phyloP scores from a whole-genome alignment of 2,888 invertebrate species.

The Buathra laborator region DNA sequence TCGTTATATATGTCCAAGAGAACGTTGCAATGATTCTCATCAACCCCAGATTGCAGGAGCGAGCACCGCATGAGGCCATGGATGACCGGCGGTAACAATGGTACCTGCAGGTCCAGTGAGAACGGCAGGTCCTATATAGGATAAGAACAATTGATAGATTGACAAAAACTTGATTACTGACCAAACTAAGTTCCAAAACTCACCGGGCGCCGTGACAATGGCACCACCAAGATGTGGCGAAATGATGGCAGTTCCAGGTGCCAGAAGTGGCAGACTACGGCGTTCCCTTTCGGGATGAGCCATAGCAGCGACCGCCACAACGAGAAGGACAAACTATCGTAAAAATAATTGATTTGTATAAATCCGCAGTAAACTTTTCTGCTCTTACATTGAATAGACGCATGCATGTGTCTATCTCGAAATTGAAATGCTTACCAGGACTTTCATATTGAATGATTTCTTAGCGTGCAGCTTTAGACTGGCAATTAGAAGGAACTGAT shows the following conservation, averaged over 20 bases:
- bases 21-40: background rate
- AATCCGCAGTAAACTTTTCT: background rate
- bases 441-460: conserved; percentile 73
- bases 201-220: conserved; percentile 62
- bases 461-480: conserved; percentile 50
- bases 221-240: conserved; percentile 53
- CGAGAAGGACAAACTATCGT: conserved; percentile 62
- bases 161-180: background rate
- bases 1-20: background rate
- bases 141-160: background rate
- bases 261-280: conserved; percentile 69
- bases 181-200: background rate
- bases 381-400: background rate
- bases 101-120: conserved; percentile 60
- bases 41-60: conserved; percentile 56
- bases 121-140: conserved; percentile 54
- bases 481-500: conserved; percentile 69
- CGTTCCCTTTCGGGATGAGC: conserved; percentile 72
- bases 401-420: background rate
- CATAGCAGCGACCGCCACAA: conserved; percentile 47
- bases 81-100: conserved; percentile 29
- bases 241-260: conserved; percentile 51
- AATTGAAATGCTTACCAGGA: conserved; percentile 69
- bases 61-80: conserved; percentile 44
- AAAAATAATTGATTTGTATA: conserved; percentile 9